Conservation (phyloP, 2,113 vertebrate genomes). For the Galbula dea region DNA sequence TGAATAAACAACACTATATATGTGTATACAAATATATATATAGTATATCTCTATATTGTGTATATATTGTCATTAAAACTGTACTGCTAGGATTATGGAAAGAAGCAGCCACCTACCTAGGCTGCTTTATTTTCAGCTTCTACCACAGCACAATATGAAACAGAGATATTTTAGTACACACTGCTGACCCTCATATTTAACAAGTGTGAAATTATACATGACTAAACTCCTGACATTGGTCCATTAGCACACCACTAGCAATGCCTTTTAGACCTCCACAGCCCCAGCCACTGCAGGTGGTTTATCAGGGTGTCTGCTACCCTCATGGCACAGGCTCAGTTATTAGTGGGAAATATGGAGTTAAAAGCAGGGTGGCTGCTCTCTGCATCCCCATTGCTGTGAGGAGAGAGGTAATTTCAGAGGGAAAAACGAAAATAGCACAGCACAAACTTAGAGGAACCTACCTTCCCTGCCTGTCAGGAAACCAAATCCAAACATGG, state of each 20-base stretch:
- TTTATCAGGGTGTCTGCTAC: background rate
- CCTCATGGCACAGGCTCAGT: background rate
- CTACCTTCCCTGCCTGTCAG: background rate
- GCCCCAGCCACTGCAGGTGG: background rate
- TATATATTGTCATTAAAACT: background rate
- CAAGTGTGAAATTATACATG: background rate
- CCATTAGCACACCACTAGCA: background rate
- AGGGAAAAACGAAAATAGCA: background rate
- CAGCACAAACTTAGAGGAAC: background rate
- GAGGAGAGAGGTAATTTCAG: background rate
- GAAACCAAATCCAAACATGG: constrained; percentile 20
- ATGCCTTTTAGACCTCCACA: background rate
- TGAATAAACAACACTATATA: background rate
- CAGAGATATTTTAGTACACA: background rate
- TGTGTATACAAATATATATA: too few species aligned
- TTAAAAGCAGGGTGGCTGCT: background rate
- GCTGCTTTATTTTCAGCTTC: background rate
- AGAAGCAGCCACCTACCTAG: background rate
- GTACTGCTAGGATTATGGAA: background rate
- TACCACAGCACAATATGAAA: background rate
- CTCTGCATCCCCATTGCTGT: background rate
- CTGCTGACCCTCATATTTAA: background rate
- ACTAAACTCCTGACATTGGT: background rate
- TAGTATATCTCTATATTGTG: too few species aligned
- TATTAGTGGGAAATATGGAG: background rate